A percentile compares a stretch with the other conserved stretches of the same genome.
phyloP scores from a whole-genome alignment of 2,797 vertebrate species.

The Nasua narica region DNA sequence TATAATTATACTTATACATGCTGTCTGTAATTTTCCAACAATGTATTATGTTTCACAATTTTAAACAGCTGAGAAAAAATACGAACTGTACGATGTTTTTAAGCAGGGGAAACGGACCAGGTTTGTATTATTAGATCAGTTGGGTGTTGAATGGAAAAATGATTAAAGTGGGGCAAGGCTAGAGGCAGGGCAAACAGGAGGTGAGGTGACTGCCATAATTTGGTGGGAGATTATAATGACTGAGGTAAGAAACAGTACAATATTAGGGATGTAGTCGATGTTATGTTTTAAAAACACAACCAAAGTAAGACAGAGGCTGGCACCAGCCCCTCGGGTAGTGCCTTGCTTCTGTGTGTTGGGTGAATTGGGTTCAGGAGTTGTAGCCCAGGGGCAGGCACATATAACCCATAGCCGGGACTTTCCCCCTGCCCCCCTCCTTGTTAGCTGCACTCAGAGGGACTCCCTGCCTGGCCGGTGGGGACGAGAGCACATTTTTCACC shows the following conservation, averaged over 20 bases:
- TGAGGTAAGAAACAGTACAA: not conserved
- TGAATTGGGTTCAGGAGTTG: not conserved
- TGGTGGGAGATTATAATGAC: not conserved
- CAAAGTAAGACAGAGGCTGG: slow-evolving; percentile 6
- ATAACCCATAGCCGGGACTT: not conserved
- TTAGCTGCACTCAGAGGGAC: not conserved
- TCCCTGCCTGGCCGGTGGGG: not conserved
- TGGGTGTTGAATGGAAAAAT: not conserved
- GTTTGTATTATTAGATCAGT: not conserved
- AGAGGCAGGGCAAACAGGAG: not conserved
- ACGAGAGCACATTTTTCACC: not conserved
- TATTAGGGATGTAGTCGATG: not conserved
- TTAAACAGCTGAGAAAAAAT: not conserved
- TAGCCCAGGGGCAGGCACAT: not conserved
- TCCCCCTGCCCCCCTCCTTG: not conserved
- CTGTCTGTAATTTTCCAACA: slow-evolving; percentile 25
- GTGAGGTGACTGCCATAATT: not conserved
- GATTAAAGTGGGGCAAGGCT: not conserved
- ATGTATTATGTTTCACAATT: not conserved
- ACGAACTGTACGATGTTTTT: slow-evolving; percentile 1
- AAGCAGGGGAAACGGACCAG: not conserved
- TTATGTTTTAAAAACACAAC: not conserved
- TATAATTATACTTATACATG: not conserved
- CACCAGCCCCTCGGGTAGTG: not conserved
- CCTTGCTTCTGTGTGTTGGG: not conserved